Percentiles rank a stretch among this genome's conserved stretches.
Evolutionary conservation across 2,888 invertebrate species (phyloP).

Genomic region (Stenchaetothrips biformis): DNA sequence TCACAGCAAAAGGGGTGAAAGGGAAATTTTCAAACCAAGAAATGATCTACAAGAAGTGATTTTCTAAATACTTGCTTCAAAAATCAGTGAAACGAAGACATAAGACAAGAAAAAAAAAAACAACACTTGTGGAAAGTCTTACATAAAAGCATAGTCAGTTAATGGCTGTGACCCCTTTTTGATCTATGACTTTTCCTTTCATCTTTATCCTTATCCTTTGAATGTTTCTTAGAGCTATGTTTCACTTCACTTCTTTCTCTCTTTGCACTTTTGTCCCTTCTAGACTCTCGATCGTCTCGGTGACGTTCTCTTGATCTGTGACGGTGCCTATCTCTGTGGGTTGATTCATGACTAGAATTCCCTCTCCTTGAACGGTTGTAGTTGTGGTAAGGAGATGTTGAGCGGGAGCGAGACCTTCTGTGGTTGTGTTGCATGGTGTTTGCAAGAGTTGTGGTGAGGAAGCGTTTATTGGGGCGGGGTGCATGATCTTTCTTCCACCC

Average conservation of each 20-base stretch:
- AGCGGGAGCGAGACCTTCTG: conserved; percentile 1
- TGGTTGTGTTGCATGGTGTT: neutral
- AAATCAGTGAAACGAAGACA: too few relatives aligned
- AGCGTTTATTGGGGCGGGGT: neutral
- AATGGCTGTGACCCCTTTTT: neutral
- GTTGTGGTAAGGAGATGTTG: neutral
- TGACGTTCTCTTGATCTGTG: neutral
- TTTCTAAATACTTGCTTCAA: too few relatives aligned
- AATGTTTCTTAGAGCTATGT: neutral
- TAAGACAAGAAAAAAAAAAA: too few relatives aligned
- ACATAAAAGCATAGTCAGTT: neutral
- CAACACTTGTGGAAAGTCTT: neutral
- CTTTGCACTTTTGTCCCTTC: neutral
- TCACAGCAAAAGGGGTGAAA: too few relatives aligned
- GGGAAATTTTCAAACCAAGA: too few relatives aligned
- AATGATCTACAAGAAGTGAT: too few relatives aligned
- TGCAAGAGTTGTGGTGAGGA: neutral
- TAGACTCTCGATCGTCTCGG: neutral
- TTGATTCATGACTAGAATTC: neutral
- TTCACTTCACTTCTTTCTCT: neutral
- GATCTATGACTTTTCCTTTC: neutral
- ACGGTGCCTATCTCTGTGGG: neutral
- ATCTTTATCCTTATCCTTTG: neutral
- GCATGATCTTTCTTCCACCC: neutral
- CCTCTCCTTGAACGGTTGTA: neutral